Evolutionary conservation across 1,140 invertebrate species (phyloP).

Genomic region (Macrotrachela quadricornifera): DNA sequence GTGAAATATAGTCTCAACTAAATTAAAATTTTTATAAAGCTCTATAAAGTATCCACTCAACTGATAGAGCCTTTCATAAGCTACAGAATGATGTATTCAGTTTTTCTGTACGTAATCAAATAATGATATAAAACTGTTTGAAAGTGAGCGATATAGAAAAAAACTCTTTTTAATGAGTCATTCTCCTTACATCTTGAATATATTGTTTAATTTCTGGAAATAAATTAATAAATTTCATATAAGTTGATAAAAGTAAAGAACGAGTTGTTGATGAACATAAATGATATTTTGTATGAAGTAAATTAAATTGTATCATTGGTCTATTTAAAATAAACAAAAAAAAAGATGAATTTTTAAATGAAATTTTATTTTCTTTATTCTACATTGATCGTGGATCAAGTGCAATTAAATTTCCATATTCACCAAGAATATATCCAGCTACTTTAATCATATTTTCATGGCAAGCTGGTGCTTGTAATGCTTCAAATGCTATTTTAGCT

Average conservation of each 20-base stretch:
- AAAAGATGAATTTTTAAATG: too few species aligned
- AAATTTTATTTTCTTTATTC: too few species aligned
- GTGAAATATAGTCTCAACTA: too few species aligned
- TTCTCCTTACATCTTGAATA: slow-evolving; percentile 65
- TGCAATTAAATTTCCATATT: slow-evolving; percentile 98
- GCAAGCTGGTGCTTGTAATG: slow-evolving; percentile 86
- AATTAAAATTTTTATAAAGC: too few species aligned
- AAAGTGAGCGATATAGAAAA: too few species aligned
- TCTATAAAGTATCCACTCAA: too few species aligned
- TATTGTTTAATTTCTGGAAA: slow-evolving; percentile 92
- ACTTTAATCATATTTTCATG: slow-evolving; percentile 99
- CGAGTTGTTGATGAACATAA: slow-evolving; percentile 85
- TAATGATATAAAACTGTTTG: too few species aligned
- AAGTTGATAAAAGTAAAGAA: slow-evolving; percentile 82
- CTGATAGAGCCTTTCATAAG: too few species aligned
- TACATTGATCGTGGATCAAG: slow-evolving; percentile 69
- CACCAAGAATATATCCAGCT: slow-evolving; percentile 93
- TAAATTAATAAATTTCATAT: slow-evolving; percentile 96
- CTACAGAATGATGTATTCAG: too few species aligned
- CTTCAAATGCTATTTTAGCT: slow-evolving; percentile 91
- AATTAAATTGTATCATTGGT: slow-evolving; percentile 77
- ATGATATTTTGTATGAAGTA: slow-evolving; percentile 82
- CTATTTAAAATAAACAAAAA: too few species aligned
- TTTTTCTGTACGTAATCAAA: too few species aligned
- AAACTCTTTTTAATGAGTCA: too few species aligned